Conservation (phyloP, 2,797 vertebrate genomes). For the Australoheros facetus region DNA sequence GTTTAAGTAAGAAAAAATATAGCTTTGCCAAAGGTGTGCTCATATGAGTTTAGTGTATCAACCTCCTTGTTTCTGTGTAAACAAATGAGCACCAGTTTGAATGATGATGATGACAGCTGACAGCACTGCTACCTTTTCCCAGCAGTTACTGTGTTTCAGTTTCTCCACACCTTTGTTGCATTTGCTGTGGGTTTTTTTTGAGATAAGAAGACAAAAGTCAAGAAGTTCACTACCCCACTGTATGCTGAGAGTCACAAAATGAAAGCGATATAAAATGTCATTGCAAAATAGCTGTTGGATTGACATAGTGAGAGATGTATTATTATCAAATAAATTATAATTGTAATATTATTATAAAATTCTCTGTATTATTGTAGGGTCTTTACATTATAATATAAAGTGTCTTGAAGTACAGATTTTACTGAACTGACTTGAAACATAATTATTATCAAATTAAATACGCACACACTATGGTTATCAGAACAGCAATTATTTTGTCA, state of each 20-base stretch:
- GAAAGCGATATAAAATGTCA: conserved; percentile 25
- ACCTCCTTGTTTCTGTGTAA: conserved; percentile 25
- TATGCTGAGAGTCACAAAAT: conserved; percentile 20
- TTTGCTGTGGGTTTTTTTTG: conserved; percentile 30
- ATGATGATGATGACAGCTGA: conserved; percentile 29
- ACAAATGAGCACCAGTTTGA: conserved; percentile 22
- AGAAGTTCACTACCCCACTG: not conserved
- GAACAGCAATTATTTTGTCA: not conserved
- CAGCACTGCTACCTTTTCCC: conserved; percentile 24
- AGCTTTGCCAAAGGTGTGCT: not conserved
- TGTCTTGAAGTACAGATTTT: too few relatives aligned
- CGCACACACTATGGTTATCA: not conserved
- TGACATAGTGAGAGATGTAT: not conserved
- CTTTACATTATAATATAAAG: too few relatives aligned
- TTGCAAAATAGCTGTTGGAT: not conserved
- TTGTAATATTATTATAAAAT: too few relatives aligned
- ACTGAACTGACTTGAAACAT: not conserved
- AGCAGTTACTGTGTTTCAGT: conserved; percentile 29
- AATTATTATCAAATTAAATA: not conserved
- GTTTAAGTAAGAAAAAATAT: not conserved
- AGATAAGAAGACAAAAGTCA: conserved; percentile 38
- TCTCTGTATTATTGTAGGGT: too few relatives aligned
- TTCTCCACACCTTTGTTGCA: conserved; percentile 38
- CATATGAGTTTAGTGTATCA: not conserved
- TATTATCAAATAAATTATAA: not conserved